phyloP scores from a whole-genome alignment of 2,113 vertebrate species.

The Capricornis sumatraensis region DNA sequence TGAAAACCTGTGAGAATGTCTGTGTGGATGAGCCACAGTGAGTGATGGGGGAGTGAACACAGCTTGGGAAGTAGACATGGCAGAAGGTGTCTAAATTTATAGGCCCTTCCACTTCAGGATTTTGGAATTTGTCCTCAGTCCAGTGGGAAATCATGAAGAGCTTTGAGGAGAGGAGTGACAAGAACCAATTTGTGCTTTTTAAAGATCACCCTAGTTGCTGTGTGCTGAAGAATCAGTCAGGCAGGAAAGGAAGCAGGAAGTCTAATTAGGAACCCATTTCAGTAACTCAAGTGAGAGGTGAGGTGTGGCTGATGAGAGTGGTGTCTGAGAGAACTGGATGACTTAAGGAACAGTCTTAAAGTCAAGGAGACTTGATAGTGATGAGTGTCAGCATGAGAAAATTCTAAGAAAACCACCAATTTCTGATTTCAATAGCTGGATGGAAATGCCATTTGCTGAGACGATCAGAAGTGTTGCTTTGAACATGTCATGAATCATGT shows the following conservation, averaged over 20 bases:
- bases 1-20: background rate
- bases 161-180: background rate
- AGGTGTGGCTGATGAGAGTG: background rate
- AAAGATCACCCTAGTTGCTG: background rate
- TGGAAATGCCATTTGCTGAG: background rate
- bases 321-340: background rate
- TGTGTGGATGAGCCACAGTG: background rate
- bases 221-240: background rate
- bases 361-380: background rate
- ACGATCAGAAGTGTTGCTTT: background rate
- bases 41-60: background rate
- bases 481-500: background rate
- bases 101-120: background rate
- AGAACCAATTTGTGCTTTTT: background rate
- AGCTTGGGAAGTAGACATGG: fast-evolving
- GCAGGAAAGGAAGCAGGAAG: background rate
- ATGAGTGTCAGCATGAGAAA: background rate
- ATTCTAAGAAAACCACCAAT: background rate
- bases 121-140: background rate
- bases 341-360: background rate
- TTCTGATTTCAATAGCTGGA: background rate
- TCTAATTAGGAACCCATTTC: slow-evolving; percentile 15
- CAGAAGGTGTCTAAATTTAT: background rate
- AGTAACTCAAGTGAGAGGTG: background rate
- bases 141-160: background rate